Conservation (phyloP, 2,113 vertebrate species). For the Hippocampus mohnikei region DNA sequence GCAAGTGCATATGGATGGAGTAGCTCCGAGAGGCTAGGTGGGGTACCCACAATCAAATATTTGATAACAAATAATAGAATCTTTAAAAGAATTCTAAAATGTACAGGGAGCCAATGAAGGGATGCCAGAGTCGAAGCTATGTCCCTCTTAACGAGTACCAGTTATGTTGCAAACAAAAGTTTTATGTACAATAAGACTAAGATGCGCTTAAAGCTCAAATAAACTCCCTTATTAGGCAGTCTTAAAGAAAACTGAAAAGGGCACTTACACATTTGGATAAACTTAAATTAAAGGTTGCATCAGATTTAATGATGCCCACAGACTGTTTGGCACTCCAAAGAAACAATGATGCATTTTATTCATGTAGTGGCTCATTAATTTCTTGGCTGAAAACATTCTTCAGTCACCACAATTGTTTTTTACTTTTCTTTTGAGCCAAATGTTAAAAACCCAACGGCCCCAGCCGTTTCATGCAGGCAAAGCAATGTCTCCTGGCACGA, state of each 20-base stretch:
- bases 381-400: conserved; percentile 15
- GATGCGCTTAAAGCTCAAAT: conserved; percentile 14
- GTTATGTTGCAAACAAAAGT: not conserved
- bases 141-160: no score
- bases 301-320: conserved; percentile 24
- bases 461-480: conserved; percentile 10
- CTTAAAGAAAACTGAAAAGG: conserved; percentile 15
- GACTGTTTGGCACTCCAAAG: conserved; percentile 15
- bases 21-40: no score
- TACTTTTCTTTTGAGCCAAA: conserved; percentile 18
- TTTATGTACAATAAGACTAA: conserved; percentile 19
- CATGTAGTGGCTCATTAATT: conserved; percentile 15
- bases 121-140: no score
- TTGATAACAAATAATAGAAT: no score
- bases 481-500: not conserved
- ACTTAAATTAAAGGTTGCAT: conserved; percentile 25
- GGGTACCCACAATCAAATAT: no score
- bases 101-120: no score
- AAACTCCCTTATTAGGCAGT: conserved; percentile 24
- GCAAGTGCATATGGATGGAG: no score
- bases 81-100: no score
- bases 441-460: conserved; percentile 2
- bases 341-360: conserved; percentile 12
- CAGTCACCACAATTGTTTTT: conserved; percentile 2
- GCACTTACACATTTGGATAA: conserved; percentile 16